Evolutionary conservation across 2,888 invertebrate species (phyloP).

Genomic region (Chrysina gloriosa): DNA sequence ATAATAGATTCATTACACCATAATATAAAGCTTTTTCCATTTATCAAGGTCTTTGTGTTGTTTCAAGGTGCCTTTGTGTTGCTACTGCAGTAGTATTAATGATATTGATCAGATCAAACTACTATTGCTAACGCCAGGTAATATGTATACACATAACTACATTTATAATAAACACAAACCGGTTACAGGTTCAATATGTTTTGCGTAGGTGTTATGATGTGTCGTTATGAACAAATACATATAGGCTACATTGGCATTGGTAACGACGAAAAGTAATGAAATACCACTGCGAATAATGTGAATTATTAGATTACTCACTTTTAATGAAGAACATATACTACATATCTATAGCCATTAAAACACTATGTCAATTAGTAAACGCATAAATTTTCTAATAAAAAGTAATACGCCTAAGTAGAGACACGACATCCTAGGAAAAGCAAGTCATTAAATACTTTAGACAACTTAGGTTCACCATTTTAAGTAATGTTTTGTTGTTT

Average conservation of each 20-base stretch:
- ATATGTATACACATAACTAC: slow-evolving; percentile 25
- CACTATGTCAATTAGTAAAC: slow-evolving; percentile 8
- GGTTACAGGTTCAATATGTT: slow-evolving; percentile 41
- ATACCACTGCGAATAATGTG: slow-evolving; percentile 24
- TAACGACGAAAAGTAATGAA: slow-evolving; percentile 37
- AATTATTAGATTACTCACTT: slow-evolving; percentile 25
- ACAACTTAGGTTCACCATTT: too few species aligned
- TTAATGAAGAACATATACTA: slow-evolving; percentile 28
- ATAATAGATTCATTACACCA: slow-evolving; percentile 10
- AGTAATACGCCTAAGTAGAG: not conserved
- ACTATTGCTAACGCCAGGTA: slow-evolving; percentile 46
- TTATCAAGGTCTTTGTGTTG: slow-evolving; percentile 33
- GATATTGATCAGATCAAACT: slow-evolving; percentile 51
- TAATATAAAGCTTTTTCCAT: slow-evolving; percentile 6
- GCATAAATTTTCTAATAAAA: not conserved
- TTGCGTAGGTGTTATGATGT: slow-evolving; percentile 38
- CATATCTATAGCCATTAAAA: slow-evolving; percentile 12
- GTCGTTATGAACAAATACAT: slow-evolving; percentile 41
- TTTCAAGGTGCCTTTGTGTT: slow-evolving; percentile 34
- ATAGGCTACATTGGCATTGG: slow-evolving; percentile 32
- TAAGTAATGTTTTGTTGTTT: too few species aligned
- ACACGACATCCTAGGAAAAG: not conserved
- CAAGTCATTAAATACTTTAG: too few species aligned
- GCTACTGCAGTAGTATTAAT: slow-evolving; percentile 47
- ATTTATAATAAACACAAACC: slow-evolving; percentile 40